Evolutionary conservation across 2,113 vertebrate genomes (phyloP).

Genomic region (Gnathonemus echidnorhynchus): DNA sequence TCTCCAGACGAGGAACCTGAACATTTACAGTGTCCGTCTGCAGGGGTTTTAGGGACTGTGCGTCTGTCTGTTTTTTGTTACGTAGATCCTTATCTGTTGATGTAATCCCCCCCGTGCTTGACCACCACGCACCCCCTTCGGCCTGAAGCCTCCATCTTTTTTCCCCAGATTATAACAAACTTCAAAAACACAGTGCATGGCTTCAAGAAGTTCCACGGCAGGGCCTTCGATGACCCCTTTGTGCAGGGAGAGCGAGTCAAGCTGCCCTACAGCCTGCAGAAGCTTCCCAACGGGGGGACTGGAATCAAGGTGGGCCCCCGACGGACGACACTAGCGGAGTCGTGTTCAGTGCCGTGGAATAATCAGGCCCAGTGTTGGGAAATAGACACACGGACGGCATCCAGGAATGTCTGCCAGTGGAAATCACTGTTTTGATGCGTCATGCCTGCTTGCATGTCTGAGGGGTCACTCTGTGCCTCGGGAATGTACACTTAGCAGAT

Average conservation of each 20-base stretch:
- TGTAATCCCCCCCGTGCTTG: background rate
- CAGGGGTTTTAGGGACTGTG: background rate
- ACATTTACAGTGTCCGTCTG: background rate
- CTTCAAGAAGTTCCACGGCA: slow-evolving; percentile 88
- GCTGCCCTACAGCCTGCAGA: slow-evolving; percentile 84
- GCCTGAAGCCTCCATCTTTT: background rate
- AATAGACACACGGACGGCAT: background rate
- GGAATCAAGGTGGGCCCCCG: slow-evolving; percentile 75
- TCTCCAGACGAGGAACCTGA: background rate
- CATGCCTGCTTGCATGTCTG: background rate
- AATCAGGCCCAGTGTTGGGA: background rate
- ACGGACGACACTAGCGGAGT: background rate
- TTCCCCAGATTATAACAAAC: slow-evolving; percentile 78
- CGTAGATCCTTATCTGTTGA: background rate
- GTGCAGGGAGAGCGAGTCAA: slow-evolving; percentile 77
- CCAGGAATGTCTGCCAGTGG: background rate
- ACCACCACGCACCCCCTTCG: too few species aligned
- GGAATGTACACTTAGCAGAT: background rate
- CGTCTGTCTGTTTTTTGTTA: background rate
- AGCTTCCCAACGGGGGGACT: slow-evolving; percentile 76
- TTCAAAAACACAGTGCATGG: slow-evolving; percentile 89
- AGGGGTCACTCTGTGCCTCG: background rate
- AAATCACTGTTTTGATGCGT: slow-evolving; percentile 3
- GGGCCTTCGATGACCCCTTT: slow-evolving; percentile 80
- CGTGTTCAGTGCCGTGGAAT: background rate